phyloP scores from a whole-genome alignment of 2,113 vertebrate species.

The Naja naja region DNA sequence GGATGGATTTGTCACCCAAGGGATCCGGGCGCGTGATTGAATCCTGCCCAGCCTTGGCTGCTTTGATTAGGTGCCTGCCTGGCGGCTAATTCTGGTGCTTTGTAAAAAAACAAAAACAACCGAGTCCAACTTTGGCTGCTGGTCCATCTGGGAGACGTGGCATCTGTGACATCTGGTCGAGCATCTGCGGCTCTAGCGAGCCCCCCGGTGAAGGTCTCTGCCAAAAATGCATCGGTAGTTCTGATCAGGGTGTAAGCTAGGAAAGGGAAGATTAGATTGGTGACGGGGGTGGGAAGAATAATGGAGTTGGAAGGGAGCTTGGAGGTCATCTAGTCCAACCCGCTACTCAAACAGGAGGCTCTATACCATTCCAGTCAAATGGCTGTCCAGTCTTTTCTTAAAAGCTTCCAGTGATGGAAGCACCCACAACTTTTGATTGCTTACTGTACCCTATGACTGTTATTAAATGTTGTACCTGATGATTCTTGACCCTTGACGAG shows the following conservation, averaged over 20 bases:
- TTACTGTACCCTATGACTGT: too few species aligned
- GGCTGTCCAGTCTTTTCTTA: background rate
- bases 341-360: background rate
- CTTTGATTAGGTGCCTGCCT: background rate
- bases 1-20: background rate
- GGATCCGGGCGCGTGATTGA: background rate
- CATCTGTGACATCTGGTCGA: background rate
- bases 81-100: background rate
- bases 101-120: background rate
- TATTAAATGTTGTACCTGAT: too few species aligned
- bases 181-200: background rate
- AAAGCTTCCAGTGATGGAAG: background rate
- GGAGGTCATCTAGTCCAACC: background rate
- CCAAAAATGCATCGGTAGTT: background rate
- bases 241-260: background rate
- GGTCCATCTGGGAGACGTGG: background rate
- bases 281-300: background rate
- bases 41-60: background rate
- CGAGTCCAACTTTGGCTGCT: background rate
- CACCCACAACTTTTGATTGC: too few species aligned
- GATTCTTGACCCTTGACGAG: too few species aligned
- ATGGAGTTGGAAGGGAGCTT: background rate
- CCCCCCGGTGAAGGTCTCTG: background rate
- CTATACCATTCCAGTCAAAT: too few species aligned
- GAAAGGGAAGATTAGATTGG: background rate